Conservation (phyloP, 2,113 vertebrate genomes). For the Phaethornis superciliosus region DNA sequence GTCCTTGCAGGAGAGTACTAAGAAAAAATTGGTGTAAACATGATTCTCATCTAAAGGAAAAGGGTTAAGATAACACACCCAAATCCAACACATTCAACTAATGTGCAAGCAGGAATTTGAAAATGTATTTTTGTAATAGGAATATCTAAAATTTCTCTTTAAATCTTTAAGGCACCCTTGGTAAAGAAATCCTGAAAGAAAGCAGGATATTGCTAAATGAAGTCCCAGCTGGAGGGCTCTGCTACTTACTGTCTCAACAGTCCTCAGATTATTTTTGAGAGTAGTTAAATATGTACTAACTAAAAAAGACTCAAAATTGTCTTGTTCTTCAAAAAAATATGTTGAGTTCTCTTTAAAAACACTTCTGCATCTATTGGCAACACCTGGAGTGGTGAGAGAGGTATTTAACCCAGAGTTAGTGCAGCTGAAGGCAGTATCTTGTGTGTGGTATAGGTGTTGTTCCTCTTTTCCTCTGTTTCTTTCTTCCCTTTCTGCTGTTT, state of each 20-base stretch:
- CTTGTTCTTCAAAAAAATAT: not conserved
- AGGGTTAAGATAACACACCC: not conserved
- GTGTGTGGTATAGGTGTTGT: accelerated
- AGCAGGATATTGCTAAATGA: not conserved
- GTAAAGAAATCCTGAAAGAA: not conserved
- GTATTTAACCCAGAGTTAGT: not conserved
- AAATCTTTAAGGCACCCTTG: not conserved
- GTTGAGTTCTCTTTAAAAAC: not conserved
- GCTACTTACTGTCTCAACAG: not conserved
- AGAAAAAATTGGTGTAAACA: not conserved
- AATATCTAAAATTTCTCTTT: not conserved
- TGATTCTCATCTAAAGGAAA: not conserved
- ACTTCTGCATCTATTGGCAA: not conserved
- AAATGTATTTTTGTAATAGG: not conserved
- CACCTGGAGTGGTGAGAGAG: not conserved
- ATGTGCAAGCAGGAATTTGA: not conserved
- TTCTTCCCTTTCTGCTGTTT: not conserved
- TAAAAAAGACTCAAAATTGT: not conserved
- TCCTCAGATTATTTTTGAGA: not conserved
- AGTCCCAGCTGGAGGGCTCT: not conserved
- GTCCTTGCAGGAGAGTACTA: not conserved
- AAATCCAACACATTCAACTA: not conserved
- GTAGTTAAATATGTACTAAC: not conserved
- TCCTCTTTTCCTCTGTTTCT: not conserved
- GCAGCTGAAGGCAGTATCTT: not conserved